phyloP scores from a whole-genome alignment of 2,888 invertebrate genomes.

The Oscheius onirici region DNA sequence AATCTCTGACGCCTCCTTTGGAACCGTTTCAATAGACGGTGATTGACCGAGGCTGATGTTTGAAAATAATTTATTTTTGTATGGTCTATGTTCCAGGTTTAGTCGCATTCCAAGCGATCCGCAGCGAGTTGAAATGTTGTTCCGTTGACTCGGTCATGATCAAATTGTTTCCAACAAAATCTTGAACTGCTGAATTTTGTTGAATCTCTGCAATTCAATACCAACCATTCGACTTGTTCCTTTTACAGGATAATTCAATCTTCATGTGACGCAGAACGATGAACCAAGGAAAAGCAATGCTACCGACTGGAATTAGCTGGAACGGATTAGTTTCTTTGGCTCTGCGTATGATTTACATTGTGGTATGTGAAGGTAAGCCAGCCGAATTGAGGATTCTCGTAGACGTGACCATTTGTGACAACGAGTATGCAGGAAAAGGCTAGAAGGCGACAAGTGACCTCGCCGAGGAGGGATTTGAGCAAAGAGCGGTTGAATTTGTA shows the following conservation, averaged over 20 bases:
- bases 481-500: conserved; percentile 14
- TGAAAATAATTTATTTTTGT: no score
- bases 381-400: neutral
- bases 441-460: neutral
- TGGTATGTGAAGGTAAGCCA: conserved; percentile 11
- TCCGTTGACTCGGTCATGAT: neutral
- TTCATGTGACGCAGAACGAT: conserved; percentile 22
- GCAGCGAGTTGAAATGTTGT: conserved; percentile 1
- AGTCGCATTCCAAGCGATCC: neutral
- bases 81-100: neutral
- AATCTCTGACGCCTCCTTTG: no score
- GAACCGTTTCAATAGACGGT: no score
- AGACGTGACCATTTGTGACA: neutral
- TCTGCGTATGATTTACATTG: neutral
- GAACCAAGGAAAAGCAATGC: conserved; percentile 13
- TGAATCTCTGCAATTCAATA: neutral
- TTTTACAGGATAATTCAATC: neutral
- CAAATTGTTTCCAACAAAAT: conserved; percentile 4
- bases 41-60: no score
- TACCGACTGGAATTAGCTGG: conserved; percentile 17
- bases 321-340: neutral
- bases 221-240: neutral
- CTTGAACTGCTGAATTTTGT: neutral
- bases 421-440: conserved; percentile 6
- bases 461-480: conserved; percentile 4